Evolutionary conservation across 2,797 vertebrate genomes (phyloP), one percentile per base, ranked within the genome.

Genomic region (Simalia tracyae): DNA sequence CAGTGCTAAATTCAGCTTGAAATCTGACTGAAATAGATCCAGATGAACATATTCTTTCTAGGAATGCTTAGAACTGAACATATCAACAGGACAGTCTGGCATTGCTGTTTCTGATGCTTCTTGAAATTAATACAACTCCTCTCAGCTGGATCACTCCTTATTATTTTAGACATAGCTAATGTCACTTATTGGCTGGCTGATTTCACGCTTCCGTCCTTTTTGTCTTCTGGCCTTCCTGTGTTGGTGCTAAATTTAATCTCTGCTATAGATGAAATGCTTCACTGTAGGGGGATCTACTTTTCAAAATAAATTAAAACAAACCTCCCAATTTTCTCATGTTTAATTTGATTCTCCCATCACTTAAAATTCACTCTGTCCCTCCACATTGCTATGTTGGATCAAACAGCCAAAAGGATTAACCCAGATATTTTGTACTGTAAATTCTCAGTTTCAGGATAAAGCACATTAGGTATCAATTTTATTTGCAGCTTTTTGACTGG

Each of bases 371-470:
- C 19, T 54, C 54, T 59, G 60, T 56, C 87, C 0, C n/a, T 28
- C 66, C 0, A 2, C 63, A 14, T 59, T 91, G 17, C 7, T 0
- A 0, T 0, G 2, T 4, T 46, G 87, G 3, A 28, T 90, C 2
- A 2, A 68, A 11, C 64, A 0, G 0, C 22, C 0, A 4, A 68
- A 84, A 0, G 3, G 17, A 0, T 0, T 11, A 42, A 60, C 42
- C 0, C 0, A 6, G 3, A 6, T 0, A 0, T 90, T 94, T 93
- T 56, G 90, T 92, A 91, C 26, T 93, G 93, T 17, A 28, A 50
- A n/a, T 1, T 0, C 0, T 0, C 0, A 0, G 89, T 46, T 92
- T 42, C 64, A 0, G 46, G 87, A 89, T 86, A 59, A 72, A 94
- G 11, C 12, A 1, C 50, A 0, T 12, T 31, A 10, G 14, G 6